phyloP scores from a whole-genome alignment of 1,140 invertebrate genomes.

The fruit fly (Drosophila melanogaster) region Release_6_plus_ISO1_MT NT_033777.3:30003001-30003500 shows the following conservation, averaged over 20 bases:
- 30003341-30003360: conserved; percentile 87
- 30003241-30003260: conserved; percentile 87
- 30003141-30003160: conserved; percentile 94
- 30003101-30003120: conserved; percentile 97
- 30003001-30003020: conserved; percentile 91
- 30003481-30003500: conserved; percentile 84
- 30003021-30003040: rapidly evolving
- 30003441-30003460: not conserved
- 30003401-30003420: conserved; percentile 87
- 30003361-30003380: conserved; percentile 87
- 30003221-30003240: not conserved
- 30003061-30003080: conserved; percentile 90
- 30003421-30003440: not conserved
- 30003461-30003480: conserved; percentile 48
- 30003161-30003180: conserved; percentile 95
- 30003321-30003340: conserved; percentile 86
- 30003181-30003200: conserved; percentile 43
- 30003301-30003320: conserved; percentile 92
- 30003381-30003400: conserved; percentile 86
- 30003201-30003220: not conserved
- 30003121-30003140: conserved; percentile 98
- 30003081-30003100: conserved; percentile 97
- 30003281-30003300: conserved; percentile 96
- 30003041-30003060: not conserved
- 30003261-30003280: conserved; percentile 94